These are phyloP conservation scores for Siderastrea radians DNA, from an alignment of 92 coral and sea anemone genomes.

Conservation along the genomic window DNA sequence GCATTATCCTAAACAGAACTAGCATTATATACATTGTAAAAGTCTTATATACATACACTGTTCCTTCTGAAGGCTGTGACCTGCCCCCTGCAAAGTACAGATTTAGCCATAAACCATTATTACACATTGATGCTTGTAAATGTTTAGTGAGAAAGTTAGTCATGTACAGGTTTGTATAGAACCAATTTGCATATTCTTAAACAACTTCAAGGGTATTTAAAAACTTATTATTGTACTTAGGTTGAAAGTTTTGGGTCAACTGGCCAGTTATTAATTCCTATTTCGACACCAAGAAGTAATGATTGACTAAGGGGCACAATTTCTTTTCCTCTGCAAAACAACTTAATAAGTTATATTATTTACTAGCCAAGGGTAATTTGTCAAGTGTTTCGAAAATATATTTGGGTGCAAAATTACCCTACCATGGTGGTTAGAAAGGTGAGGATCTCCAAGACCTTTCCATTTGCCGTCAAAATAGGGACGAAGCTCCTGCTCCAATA, in stretches of 20 bases:
- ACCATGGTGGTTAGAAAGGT: not conserved
- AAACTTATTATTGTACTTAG: too few species aligned
- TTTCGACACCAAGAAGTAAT: too few species aligned
- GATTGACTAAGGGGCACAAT: not conserved
- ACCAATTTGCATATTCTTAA: too few species aligned
- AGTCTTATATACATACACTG: conserved; percentile 8
- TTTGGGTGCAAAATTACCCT: not conserved
- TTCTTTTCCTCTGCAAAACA: not conserved
- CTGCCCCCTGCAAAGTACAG: conserved; percentile 16
- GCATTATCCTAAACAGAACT: too few species aligned
- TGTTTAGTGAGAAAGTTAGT: too few species aligned
- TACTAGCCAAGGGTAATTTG: too few species aligned
- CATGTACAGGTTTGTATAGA: too few species aligned
- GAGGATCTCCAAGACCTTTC: conserved; percentile 88
- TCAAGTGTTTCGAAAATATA: not conserved
- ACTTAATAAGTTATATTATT: not conserved
- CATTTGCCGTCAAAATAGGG: conserved; percentile 95
- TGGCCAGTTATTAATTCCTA: too few species aligned
- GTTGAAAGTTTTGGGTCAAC: too few species aligned
- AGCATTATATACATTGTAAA: too few species aligned
- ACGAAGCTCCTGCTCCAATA: conserved; percentile 88
- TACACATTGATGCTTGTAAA: too few species aligned
- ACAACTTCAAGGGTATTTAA: too few species aligned
- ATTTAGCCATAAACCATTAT: not conserved
- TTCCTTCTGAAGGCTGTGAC: conserved; percentile 33